Base-by-base conservation (phyloP, 2,888 invertebrate species). In the Pachycephus smyrnensis region DNA sequence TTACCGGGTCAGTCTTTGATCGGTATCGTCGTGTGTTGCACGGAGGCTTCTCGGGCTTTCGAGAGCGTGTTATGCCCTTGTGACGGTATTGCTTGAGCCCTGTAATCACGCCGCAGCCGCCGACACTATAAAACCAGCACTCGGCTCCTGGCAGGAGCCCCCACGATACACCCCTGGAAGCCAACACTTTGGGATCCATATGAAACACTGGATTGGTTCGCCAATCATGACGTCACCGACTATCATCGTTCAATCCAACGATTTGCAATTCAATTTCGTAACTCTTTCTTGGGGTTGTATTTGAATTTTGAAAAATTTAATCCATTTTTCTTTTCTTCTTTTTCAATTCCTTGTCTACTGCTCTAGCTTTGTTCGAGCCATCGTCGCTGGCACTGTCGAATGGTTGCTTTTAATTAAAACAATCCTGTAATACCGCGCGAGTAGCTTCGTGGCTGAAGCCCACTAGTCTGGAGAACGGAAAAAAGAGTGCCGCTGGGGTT, bases 371-470 rank as follows among this genome's bases (percentile, higher is more conserved):
- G 37, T 12, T 37, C 15, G 9, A 0, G 9, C 23, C 23, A 55
- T 9, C 55, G 55, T 55, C 23, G 9, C 55, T 55, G 23, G 23
- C 55, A 55, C 55, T 23, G 55, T 55, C 55, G 55, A 55, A 55
- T 55, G 81, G 83, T 85, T 83, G 83, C 85, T 88, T 86, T 88
- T 88, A 88, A 88, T 88, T 88, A 87, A 88, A 87, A 87, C 86
- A 88, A 86, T 87, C 86, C 85, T 80, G 82, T 84, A 84, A 83
- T 86, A 80, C 85, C 83, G 69, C 77, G 77, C 77, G 76, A 77
- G 76, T 73, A 68, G 30, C 30, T 69, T 33, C 71, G 71, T 33
- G 71, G 71, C 23, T 23, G 55, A 55, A 55, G 55, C 71, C 71
- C n/a, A 6, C 32, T 23, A 31, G 32, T 71, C 55, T 23, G 71